phyloP scores from a whole-genome alignment of 2,113 vertebrate species.

The Megaptera novaeangliae region DNA sequence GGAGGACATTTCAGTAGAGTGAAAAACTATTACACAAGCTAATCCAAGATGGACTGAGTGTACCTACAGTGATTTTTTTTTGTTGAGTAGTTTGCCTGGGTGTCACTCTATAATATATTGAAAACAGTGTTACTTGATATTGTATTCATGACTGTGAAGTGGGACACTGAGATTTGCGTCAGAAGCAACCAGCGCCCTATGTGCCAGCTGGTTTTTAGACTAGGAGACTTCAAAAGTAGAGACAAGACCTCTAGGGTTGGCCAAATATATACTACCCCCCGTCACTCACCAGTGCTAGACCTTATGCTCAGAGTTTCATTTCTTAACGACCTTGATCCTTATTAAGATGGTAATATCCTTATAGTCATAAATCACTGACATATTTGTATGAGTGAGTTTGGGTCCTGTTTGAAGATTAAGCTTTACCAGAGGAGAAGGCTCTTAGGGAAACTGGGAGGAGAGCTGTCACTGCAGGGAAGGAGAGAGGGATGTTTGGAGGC shows the following conservation, averaged over 20 bases:
- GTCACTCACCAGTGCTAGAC: not conserved
- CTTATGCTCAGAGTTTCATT: not conserved
- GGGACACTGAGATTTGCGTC: not conserved
- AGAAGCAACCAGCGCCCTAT: not conserved
- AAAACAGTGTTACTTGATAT: not conserved
- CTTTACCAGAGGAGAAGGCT: not conserved
- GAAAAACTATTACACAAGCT: not conserved
- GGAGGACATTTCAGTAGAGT: not conserved
- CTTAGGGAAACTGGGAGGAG: not conserved
- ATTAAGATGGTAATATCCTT: slow-evolving; percentile 38
- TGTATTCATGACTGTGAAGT: not conserved
- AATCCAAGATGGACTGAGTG: not conserved
- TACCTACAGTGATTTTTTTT: not conserved
- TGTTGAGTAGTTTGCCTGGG: not conserved
- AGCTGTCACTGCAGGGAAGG: not conserved
- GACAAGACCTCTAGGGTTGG: not conserved
- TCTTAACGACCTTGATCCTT: not conserved
- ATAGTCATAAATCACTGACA: slow-evolving; percentile 19
- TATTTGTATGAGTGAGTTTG: not conserved
- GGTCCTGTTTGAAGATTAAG: not conserved
- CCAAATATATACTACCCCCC: not conserved
- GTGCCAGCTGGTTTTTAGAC: not conserved
- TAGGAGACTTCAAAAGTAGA: not conserved
- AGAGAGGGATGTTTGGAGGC: not conserved
- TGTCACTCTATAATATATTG: not conserved